Evolutionary conservation across 1,140 invertebrate species (phyloP), one percentile per base, ranked within the genome.

Genomic region (Centruroides vittatus): DNA sequence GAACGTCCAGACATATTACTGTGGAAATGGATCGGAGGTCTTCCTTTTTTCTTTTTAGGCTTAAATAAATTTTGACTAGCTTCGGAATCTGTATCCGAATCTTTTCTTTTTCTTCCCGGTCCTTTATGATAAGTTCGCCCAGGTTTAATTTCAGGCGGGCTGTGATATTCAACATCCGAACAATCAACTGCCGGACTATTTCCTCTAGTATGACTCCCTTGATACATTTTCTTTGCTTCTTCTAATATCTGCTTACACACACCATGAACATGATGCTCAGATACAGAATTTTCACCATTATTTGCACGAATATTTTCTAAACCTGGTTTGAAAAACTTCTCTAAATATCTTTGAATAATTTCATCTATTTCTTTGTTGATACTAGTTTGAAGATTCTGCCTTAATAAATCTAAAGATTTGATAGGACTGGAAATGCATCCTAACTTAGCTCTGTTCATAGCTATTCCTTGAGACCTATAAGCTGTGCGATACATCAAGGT

Each of bases 161-260:
- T 67, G 23, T 64, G 59, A 60, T 75, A 66, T 61, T 67, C 66
- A 47, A 60, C 23, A 59, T 76, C 75, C 10, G 69, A 64, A 12
- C 70, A 62, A n/a, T 75, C 72, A 35, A 66, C 61, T 4, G 68
- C 56, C 4, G 74, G 73, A 7, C 73, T 74, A 7, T 67, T 66
- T 59, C 73, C 74, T 10, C 71, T 57, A 41, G 68, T 62, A 13
- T 47, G 35, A 3, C 55, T 53, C n/a, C 41, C 48, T 36, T 57
- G 54, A 58, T 70, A 71, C 68, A 71, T 71, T 51, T 69, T 71
- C 62, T 70, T 71, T 4, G 70, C 76, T 64, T 88, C 85, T 72
- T 89, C 87, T 57, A 89, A 73, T 72, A 89, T 86, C 57, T 85
- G 81, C 63, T 82, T 76, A 70, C 85, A 87, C 0, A 88, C 82